Conservation (phyloP, 2,888 invertebrate species). For the Nasonia oneida region DNA sequence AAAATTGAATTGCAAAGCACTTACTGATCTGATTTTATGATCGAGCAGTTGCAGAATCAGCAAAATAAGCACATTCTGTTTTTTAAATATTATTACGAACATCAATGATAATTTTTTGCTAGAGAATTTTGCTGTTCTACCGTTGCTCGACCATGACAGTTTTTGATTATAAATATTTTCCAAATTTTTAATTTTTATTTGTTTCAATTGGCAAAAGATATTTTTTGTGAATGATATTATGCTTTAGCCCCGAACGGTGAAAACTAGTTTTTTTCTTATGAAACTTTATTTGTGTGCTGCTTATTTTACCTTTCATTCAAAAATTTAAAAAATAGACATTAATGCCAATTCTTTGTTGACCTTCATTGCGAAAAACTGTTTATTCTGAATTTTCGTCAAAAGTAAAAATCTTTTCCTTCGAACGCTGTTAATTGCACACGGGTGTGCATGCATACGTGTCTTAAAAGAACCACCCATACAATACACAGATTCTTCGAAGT, state of each 20-base stretch:
- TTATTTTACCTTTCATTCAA: not conserved
- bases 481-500: not conserved
- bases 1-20: constrained; percentile 69
- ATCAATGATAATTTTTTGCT: not conserved
- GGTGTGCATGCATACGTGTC: constrained; percentile 14
- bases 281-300: too few species aligned
- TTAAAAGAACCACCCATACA: constrained; percentile 8
- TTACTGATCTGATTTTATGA: constrained; percentile 71
- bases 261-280: not conserved
- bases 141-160: constrained; percentile 73
- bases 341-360: not conserved
- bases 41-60: constrained; percentile 70
- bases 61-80: constrained; percentile 34
- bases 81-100: not conserved
- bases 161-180: constrained; percentile 69
- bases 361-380: constrained; percentile 27
- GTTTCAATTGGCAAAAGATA: constrained; percentile 46
- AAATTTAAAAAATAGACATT: not conserved
- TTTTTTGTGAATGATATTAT: not conserved
- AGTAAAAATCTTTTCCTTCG: constrained; percentile 33
- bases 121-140: constrained; percentile 62
- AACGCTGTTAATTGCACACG: constrained; percentile 2
- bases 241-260: not conserved
- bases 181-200: constrained; percentile 53
- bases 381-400: constrained; percentile 45